Conservation (phyloP, 2,797 vertebrate species). For the Bovichtus diacanthus region DNA sequence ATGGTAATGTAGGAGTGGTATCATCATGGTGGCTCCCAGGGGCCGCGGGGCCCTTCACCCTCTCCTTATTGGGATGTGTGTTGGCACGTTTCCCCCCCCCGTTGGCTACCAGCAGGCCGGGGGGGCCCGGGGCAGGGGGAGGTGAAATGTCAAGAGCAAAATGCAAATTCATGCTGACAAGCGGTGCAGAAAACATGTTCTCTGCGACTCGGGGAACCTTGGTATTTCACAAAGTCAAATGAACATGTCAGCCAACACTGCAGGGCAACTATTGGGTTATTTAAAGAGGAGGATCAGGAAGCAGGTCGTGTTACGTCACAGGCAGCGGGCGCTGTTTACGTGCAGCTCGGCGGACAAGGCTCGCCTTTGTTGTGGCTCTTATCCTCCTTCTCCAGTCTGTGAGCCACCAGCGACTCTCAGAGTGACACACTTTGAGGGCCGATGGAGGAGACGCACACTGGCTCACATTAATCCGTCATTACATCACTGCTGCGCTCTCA, state of each 20-base stretch:
- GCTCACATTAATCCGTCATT: constrained; percentile 39
- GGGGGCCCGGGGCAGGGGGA: constrained; percentile 43
- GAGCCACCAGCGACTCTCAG: constrained; percentile 25
- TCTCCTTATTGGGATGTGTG: constrained; percentile 61
- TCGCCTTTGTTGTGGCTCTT: constrained; percentile 60
- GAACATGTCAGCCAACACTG: constrained; percentile 77
- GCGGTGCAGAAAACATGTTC: constrained; percentile 82
- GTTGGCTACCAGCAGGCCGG: constrained; percentile 53
- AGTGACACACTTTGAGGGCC: constrained; percentile 43
- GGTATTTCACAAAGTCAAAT: constrained; percentile 88
- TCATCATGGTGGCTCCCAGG: constrained; percentile 44
- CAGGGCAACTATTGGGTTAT: constrained; percentile 77
- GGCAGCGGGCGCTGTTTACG: constrained; percentile 55
- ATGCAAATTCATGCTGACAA: constrained; percentile 84
- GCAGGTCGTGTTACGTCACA: constrained; percentile 71
- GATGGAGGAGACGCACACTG: constrained; percentile 36
- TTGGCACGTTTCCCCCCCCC: constrained; percentile 61
- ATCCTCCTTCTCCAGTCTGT: constrained; percentile 58
- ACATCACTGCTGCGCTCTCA: constrained; percentile 28
- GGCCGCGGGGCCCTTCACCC: constrained; percentile 65
- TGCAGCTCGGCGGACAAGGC: constrained; percentile 53
- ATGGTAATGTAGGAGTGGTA: constrained; percentile 15
- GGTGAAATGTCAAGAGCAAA: constrained; percentile 80
- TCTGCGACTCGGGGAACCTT: constrained; percentile 82
- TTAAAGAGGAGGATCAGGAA: constrained; percentile 76